phyloP scores from a whole-genome alignment of 1,140 invertebrate genomes.

The Pantala flavescens region DNA sequence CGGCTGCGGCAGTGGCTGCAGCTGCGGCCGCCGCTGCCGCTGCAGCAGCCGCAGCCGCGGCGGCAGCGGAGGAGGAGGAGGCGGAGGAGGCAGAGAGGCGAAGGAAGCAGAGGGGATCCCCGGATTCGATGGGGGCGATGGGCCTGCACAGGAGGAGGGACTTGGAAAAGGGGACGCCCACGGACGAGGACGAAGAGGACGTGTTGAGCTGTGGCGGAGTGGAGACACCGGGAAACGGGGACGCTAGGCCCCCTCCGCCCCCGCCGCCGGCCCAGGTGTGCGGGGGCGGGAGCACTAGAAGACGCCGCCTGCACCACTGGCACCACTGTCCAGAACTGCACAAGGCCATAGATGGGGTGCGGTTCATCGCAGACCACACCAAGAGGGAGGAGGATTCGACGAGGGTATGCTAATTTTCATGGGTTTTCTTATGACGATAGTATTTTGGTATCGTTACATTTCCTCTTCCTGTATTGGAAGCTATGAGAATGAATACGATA shows the following conservation, averaged over 20 bases:
- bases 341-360: conserved; percentile 82
- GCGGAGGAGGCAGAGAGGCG: conserved; percentile 20
- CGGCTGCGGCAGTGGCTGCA: conserved; percentile 12
- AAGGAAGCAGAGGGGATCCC: conserved; percentile 18
- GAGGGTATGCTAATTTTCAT: conserved; percentile 47
- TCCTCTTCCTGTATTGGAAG: too few species aligned
- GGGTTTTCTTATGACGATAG: too few species aligned
- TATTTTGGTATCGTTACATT: too few species aligned
- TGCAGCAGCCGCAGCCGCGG: conserved; percentile 12
- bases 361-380: conserved; percentile 87
- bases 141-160: conserved; percentile 23
- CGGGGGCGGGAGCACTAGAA: conserved; percentile 22
- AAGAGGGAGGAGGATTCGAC: conserved; percentile 85
- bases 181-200: conserved; percentile 15
- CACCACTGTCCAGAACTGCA: conserved; percentile 83
- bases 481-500: too few species aligned
- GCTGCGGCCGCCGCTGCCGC: conserved; percentile 5
- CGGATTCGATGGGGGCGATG: conserved; percentile 25
- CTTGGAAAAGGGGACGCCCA: background rate
- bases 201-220: background rate
- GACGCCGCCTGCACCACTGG: conserved; percentile 45
- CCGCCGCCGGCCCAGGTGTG: conserved; percentile 28
- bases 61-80: conserved; percentile 21
- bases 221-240: conserved; percentile 14
- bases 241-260: conserved; percentile 23